Evolutionary conservation across 2,888 invertebrate species (phyloP).

Genomic region (Ophion obscuratus): DNA sequence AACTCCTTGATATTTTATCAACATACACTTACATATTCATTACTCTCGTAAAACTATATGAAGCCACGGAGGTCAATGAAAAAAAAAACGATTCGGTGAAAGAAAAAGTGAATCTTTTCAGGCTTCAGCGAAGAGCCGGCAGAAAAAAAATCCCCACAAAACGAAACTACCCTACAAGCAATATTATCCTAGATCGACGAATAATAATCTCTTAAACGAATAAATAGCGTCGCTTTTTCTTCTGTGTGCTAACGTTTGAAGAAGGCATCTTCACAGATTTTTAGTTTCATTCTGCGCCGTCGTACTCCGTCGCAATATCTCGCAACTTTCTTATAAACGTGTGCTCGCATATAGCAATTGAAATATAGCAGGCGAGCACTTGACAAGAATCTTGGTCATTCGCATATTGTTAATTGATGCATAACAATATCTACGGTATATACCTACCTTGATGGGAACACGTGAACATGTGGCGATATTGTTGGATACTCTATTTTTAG

Average conservation of each 20-base stretch:
- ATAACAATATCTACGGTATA: conserved; percentile 10
- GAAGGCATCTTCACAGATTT: no score
- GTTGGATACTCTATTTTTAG: conserved; percentile 48
- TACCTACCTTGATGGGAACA: conserved; percentile 16
- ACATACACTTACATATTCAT: no score
- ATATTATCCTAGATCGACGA: background rate
- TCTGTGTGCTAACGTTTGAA: no score
- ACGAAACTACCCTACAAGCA: background rate
- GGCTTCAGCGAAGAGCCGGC: background rate
- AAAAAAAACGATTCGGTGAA: no score
- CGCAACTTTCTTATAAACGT: background rate
- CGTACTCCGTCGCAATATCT: background rate
- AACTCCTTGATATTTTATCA: no score
- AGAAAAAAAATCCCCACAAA: background rate
- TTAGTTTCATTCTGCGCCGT: background rate
- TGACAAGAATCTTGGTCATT: conserved; percentile 31
- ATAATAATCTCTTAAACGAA: background rate
- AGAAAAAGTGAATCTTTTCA: no score
- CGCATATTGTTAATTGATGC: conserved; percentile 33
- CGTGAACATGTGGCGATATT: background rate
- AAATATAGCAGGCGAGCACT: background rate
- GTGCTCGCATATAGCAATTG: background rate
- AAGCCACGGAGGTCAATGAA: no score
- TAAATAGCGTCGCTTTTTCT: no score
- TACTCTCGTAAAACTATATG: no score